phyloP scores from a whole-genome alignment of 2,888 invertebrate genomes.

The Polyommatus iphigenia region DNA sequence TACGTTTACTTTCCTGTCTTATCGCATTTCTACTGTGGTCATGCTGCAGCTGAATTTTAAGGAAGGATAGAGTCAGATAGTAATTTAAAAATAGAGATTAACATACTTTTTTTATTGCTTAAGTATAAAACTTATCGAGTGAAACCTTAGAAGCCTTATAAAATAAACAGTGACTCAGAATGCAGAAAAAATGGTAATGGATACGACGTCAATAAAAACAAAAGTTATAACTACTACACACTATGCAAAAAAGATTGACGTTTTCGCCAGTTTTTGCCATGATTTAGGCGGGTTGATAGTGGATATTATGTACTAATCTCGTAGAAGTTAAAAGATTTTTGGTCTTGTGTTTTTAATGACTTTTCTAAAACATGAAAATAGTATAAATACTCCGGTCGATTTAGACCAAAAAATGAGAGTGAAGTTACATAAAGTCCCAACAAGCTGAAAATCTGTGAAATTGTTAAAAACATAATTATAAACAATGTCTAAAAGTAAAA shows the following conservation, averaged over 20 bases:
- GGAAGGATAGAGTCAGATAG: background rate
- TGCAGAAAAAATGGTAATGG: slow-evolving; percentile 8
- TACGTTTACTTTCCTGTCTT: background rate
- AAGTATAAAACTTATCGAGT: background rate
- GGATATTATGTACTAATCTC: too few species aligned
- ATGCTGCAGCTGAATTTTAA: too few species aligned
- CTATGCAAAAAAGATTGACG: background rate
- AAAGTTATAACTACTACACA: background rate
- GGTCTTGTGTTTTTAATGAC: too few species aligned
- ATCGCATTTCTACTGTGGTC: too few species aligned
- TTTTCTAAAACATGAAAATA: too few species aligned
- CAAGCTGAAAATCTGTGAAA: too few species aligned
- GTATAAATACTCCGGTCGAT: too few species aligned
- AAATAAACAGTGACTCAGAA: slow-evolving; percentile 29
- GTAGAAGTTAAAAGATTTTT: too few species aligned
- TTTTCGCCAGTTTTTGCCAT: background rate
- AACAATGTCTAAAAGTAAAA: too few species aligned
- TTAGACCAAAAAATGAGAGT: too few species aligned
- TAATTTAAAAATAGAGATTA: slow-evolving; percentile 13
- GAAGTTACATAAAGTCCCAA: too few species aligned
- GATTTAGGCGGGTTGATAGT: background rate
- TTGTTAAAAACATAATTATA: too few species aligned
- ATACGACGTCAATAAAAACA: background rate
- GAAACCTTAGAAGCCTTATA: slow-evolving; percentile 26
- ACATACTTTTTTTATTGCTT: slow-evolving; percentile 3